Conservation (phyloP, 2,797 vertebrate species). For the Poeciliopsis gracilis region DNA sequence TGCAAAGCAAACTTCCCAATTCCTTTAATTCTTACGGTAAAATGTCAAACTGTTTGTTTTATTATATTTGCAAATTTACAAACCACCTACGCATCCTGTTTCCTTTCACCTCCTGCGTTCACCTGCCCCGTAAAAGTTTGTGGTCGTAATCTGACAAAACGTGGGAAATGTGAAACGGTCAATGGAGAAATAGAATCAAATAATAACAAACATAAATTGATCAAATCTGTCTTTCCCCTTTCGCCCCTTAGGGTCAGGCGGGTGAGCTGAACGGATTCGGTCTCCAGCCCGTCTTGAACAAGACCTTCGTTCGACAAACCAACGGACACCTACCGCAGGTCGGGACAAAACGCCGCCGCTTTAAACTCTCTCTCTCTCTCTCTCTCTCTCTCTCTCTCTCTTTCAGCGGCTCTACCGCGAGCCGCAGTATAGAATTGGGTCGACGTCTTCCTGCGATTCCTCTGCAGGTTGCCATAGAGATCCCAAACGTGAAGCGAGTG, state of each 20-base stretch:
- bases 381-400: not conserved
- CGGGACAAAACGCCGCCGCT: not conserved
- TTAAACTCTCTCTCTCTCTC: not conserved
- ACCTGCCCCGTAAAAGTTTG: not conserved
- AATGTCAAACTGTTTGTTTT: too few relatives aligned
- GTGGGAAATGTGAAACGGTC: not conserved
- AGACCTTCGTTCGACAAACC: slow-evolving; percentile 51
- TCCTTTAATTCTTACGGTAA: too few relatives aligned
- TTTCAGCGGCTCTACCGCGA: not conserved
- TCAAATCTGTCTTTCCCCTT: not conserved
- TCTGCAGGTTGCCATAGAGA: slow-evolving; percentile 56
- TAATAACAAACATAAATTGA: not conserved
- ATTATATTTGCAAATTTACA: not conserved
- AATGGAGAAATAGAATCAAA: not conserved
- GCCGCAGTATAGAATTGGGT: not conserved
- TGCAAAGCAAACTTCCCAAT: too few relatives aligned
- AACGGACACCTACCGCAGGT: slow-evolving; percentile 82
- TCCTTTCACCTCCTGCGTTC: not conserved
- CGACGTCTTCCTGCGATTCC: not conserved
- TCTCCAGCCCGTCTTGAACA: slow-evolving; percentile 44
- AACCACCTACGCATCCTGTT: not conserved
- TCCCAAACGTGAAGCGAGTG: slow-evolving; percentile 72
- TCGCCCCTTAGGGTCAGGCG: slow-evolving; percentile 30
- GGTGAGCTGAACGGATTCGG: slow-evolving; percentile 66
- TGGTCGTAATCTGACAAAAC: not conserved